Conservation (phyloP, 2,888 invertebrate species). For the Saturnia pavonia region DNA sequence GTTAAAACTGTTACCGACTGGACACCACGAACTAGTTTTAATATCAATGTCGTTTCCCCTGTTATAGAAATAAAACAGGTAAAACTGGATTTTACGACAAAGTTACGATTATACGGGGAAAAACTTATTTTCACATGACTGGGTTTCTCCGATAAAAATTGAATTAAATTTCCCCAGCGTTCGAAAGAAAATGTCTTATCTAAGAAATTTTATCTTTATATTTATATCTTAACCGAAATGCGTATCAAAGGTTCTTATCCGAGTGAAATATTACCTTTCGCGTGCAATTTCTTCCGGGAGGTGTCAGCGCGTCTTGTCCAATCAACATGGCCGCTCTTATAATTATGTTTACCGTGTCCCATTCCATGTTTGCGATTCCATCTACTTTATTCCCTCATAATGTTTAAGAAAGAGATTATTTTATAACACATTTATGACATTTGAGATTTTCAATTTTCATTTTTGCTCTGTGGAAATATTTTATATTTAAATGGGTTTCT, state of each 20-base stretch:
- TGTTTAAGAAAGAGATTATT: constrained; percentile 47
- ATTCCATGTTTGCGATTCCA: constrained; percentile 42
- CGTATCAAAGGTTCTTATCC: constrained; percentile 52
- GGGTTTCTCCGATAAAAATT: constrained; percentile 29
- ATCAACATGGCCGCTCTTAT: constrained; percentile 62
- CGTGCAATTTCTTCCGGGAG: constrained; percentile 57
- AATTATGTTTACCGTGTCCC: constrained; percentile 69
- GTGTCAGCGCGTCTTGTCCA: constrained; percentile 59
- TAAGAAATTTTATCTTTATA: constrained; percentile 18
- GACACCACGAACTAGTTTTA: not conserved
- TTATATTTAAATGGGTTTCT: not conserved
- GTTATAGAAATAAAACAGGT: constrained; percentile 22
- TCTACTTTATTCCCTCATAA: constrained; percentile 50
- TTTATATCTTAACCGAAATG: constrained; percentile 33
- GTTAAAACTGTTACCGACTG: not conserved
- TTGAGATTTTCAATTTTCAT: not conserved
- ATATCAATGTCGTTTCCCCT: not conserved
- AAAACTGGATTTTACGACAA: constrained; percentile 29
- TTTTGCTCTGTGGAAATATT: not conserved
- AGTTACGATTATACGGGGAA: constrained; percentile 31
- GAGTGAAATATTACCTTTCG: constrained; percentile 63
- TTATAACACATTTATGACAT: constrained; percentile 29
- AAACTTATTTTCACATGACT: constrained; percentile 27
- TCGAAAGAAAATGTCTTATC: constrained; percentile 18
- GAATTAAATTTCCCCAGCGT: constrained; percentile 27